phyloP scores from a whole-genome alignment of 2,797 vertebrate species.

The Coreius guichenoti region DNA sequence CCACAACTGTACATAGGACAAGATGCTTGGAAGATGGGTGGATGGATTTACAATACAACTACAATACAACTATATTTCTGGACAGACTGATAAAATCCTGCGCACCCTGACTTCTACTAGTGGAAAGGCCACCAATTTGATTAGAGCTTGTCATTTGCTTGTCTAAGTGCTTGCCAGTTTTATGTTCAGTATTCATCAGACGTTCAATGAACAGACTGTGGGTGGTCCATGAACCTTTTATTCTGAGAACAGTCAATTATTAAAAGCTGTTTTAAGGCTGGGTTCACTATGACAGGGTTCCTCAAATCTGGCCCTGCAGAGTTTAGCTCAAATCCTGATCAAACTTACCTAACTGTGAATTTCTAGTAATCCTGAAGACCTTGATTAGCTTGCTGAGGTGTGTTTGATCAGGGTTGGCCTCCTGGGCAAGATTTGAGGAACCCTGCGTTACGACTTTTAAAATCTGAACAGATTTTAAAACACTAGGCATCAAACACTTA shows the following conservation, averaged over 20 bases:
- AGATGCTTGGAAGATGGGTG: not conserved
- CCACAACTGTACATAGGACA: not conserved
- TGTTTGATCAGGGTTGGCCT: too few relatives aligned
- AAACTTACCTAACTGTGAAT: too few relatives aligned
- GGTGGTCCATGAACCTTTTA: conserved; percentile 4
- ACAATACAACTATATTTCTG: not conserved
- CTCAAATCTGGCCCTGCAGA: too few relatives aligned
- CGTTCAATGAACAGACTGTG: not conserved
- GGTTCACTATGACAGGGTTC: not conserved
- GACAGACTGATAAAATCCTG: not conserved
- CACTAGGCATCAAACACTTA: not conserved
- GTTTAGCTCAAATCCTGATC: too few relatives aligned
- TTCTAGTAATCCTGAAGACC: too few relatives aligned
- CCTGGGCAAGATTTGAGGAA: too few relatives aligned
- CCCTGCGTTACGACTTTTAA: not conserved
- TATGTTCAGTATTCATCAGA: conserved; percentile 18
- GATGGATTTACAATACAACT: not conserved
- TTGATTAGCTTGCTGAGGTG: too few relatives aligned
- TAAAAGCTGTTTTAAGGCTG: not conserved
- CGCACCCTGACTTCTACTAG: not conserved
- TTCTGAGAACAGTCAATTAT: not conserved
- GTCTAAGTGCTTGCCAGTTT: conserved; percentile 1
- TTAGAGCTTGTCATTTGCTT: conserved; percentile 17
- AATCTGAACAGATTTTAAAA: not conserved
- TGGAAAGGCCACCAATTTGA: not conserved